Conservation (phyloP, 2,113 vertebrate species). For the Sminthopsis crassicaudata region DNA sequence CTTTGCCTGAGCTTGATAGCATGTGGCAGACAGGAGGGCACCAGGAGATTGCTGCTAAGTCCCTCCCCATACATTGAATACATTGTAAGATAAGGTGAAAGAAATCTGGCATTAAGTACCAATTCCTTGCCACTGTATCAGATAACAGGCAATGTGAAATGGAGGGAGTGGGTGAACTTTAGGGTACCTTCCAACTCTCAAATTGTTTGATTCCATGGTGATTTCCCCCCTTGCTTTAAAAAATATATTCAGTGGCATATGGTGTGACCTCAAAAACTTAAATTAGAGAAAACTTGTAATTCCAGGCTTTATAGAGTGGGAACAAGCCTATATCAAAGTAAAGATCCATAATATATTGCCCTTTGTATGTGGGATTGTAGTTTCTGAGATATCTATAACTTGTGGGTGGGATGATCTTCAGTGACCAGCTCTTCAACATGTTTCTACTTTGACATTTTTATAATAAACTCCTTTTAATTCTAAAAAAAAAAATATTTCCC, state of each 20-base stretch:
- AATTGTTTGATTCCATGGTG: neutral
- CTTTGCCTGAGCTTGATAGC: conserved; percentile 74
- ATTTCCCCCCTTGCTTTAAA: neutral
- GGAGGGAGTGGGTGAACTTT: neutral
- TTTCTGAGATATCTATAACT: neutral
- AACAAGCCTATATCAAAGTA: neutral
- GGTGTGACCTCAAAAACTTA: neutral
- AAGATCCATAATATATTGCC: neutral
- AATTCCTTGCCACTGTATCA: conserved; percentile 36
- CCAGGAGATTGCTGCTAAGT: conserved; percentile 57
- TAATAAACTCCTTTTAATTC: neutral
- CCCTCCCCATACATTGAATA: conserved; percentile 72
- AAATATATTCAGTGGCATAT: neutral
- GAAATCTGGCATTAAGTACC: conserved; percentile 24
- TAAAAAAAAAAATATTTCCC: neutral
- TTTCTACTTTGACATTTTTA: neutral
- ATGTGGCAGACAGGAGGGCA: conserved; percentile 70
- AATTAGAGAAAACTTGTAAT: neutral
- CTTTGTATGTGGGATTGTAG: neutral
- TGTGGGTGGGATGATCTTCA: neutral
- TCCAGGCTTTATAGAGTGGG: neutral
- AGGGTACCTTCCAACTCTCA: neutral
- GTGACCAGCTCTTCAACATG: neutral
- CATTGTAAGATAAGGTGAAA: conserved; percentile 66
- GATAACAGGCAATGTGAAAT: neutral